Evolutionary conservation across 2,113 vertebrate genomes (phyloP).

Genomic region (Podarcis raffonei): DNA sequence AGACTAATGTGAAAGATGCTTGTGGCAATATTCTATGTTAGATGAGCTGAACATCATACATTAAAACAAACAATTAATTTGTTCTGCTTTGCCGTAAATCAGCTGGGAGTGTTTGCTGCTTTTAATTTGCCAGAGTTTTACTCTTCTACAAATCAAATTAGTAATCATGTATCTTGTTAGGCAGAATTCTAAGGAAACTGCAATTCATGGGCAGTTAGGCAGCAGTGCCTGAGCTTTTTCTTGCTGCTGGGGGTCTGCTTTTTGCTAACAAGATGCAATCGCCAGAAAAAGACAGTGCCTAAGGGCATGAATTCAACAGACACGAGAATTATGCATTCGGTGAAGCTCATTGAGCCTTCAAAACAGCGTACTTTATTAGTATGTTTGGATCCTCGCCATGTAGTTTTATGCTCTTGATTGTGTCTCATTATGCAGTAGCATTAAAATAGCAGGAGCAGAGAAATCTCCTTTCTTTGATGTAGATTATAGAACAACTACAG

Average conservation of each 20-base stretch:
- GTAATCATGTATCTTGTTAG: constrained; percentile 52
- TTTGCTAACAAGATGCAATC: constrained; percentile 64
- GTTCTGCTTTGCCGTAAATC: constrained; percentile 47
- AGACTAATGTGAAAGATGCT: constrained; percentile 16
- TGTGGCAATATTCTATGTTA: constrained; percentile 14
- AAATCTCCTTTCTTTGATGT: constrained; percentile 8
- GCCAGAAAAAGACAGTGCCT: constrained; percentile 41
- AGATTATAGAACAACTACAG: constrained; percentile 16
- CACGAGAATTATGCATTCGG: constrained; percentile 49
- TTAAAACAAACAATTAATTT: constrained; percentile 48
- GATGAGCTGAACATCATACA: constrained; percentile 47
- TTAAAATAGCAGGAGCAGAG: constrained; percentile 26
- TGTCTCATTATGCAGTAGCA: constrained; percentile 39
- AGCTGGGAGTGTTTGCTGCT: constrained; percentile 46
- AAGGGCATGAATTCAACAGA: constrained; percentile 37
- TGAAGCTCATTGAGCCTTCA: constrained; percentile 55
- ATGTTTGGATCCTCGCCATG: constrained; percentile 45
- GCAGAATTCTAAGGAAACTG: constrained; percentile 50
- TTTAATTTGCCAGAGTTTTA: constrained; percentile 54
- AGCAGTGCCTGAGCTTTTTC: constrained; percentile 47
- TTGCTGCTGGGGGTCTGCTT: constrained; percentile 36
- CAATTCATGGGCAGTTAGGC: constrained; percentile 51
- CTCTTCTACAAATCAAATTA: constrained; percentile 61
- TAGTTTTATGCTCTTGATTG: constrained; percentile 56
- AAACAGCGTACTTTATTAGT: constrained; percentile 43